Conservation (phyloP, 2,113 vertebrate species). For the Nestor notabilis region DNA sequence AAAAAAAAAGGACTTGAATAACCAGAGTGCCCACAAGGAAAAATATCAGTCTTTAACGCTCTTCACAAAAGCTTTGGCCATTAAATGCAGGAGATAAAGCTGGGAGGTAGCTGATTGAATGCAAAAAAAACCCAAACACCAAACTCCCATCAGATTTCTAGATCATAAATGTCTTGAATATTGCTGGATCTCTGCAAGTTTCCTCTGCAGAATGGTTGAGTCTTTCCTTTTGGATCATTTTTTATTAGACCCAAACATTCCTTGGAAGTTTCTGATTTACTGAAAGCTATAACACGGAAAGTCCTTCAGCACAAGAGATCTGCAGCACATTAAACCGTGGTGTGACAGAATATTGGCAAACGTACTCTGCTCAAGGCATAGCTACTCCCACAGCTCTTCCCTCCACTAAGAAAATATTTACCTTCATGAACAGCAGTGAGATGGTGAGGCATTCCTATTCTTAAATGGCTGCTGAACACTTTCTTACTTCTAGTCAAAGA, state of each 20-base stretch:
- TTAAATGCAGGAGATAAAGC: neutral
- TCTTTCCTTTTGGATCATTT: neutral
- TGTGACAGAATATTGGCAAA: neutral
- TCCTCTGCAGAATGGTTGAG: neutral
- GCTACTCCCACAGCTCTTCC: neutral
- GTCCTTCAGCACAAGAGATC: neutral
- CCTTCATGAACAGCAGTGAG: neutral
- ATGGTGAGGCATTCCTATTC: neutral
- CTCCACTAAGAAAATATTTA: neutral
- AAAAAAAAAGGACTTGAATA: neutral
- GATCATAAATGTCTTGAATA: neutral
- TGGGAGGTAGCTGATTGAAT: neutral
- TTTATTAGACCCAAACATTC: neutral
- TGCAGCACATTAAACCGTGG: neutral
- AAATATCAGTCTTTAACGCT: neutral
- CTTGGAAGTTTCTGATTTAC: neutral
- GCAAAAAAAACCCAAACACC: neutral
- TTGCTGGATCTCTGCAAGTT: neutral
- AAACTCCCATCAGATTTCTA: neutral
- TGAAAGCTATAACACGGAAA: rapidly evolving
- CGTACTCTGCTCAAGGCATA: neutral
- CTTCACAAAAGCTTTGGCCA: neutral
- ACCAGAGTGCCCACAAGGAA: neutral
- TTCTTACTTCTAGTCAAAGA: neutral
- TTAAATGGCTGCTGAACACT: neutral